Base-by-base conservation (phyloP, 2,888 invertebrate species). In the Philopedon plagiatum region DNA sequence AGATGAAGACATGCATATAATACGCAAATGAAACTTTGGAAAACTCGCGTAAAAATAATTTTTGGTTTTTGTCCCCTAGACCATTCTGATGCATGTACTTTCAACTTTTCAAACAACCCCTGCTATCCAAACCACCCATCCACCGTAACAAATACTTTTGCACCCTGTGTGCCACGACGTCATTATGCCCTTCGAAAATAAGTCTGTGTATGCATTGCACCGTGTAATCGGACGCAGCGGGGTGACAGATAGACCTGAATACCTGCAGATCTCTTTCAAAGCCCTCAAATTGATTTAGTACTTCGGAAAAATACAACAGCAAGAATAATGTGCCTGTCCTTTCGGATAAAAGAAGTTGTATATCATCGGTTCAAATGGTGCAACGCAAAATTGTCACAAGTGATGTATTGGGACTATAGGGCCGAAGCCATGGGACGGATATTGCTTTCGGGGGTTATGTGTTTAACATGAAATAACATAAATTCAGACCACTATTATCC, bases 251-350 rank as follows among this genome's bases (percentile, higher is more conserved):
- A 51, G 54, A 57, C 56, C 57, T 44, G 63, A 32, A 62, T 69
- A 69, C 69, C 69, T 57, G 62, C 44, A 41, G 63, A 49, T 56
- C 62, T 32, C 44, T 57, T 62, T 34, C 19, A 57, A 49, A 49
- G 66, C 58, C 51, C 58, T 58, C 57, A 39, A 34, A 61, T 63
- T 69, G 69, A 69, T 69, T 69, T 69, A 69, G 54, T 62, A 46
- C 15, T 57, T 44, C 21, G 32, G 26, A 61, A 58, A 46, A 60
- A 56, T 68, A 61, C 62, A 69, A 56, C 61, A 13, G 62, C 37
- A 69, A 69, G 69, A 69, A 61, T 69, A 69, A 69, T 69, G 57
- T 46, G 66, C 15, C 46, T 69, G 63, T 69, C 69, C 19, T 19
- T 18, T 44, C n/a, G 26, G 15, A 63, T 69, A 56, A 69, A 63